Base-by-base conservation (phyloP, 2,113 vertebrate genomes). In the Chionomys nivalis region DNA sequence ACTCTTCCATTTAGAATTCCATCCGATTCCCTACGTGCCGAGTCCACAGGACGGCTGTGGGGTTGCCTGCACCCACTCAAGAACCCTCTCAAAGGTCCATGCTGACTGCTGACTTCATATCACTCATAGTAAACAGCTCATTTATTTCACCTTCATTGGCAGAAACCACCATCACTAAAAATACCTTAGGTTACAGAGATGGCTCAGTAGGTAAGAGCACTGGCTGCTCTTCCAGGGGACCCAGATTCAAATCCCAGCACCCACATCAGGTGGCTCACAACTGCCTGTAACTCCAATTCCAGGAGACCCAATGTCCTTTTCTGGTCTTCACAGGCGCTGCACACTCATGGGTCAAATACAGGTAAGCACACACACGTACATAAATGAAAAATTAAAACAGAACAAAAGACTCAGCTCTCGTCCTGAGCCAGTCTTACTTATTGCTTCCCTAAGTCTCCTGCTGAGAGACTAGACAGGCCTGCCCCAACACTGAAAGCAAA, bases 21-120 rank as follows among this genome's bases (percentile, higher is more conserved):
- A 4, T 0, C 52, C 0, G 10, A 44, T n/a, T 77, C 21, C 52
- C 76, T 17, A 2, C 1, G 0, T 3, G 26, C 23, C 2, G 2
- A 16, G 21, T 16, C 61, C 33, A 49, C 24, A 49, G 83, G 21
- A 72, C 5, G 8, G 72, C 42, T 61, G 16, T 11, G 33, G 47
- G 11, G 61, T 28, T 47, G 5, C 1, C 77, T 44, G 66, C 17
- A 14, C 1, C 3, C 31, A 83, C 39, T 10, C 33, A 75, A 52
- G n/a, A 3, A 5, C n/a, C 19, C 19, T 66, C 61, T n/a, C 78
- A 23, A 66, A 93, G 44, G n/a, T 6, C 28, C 1, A 6, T 3
- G 8, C 10, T 0, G 1, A 26, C 36, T 28, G 17, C 70, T 72
- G 70, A 72, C 17, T 44, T 76, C 66, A 70, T 3, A 2, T 5